Conservation (phyloP, 2,888 invertebrate genomes). For the Euclidia mi region DNA sequence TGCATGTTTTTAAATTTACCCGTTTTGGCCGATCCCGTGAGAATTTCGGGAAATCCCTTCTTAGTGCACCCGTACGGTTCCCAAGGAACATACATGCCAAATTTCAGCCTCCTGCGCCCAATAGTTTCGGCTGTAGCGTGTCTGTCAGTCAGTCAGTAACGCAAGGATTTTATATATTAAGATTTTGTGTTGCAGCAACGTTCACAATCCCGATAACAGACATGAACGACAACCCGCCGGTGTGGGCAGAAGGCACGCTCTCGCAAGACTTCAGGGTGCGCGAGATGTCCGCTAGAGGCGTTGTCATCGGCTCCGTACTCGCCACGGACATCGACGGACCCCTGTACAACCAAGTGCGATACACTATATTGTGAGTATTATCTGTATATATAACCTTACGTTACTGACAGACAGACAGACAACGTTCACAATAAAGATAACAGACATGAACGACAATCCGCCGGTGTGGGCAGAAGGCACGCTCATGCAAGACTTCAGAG, state of each 20-base stretch:
- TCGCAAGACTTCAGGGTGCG: conserved; percentile 80
- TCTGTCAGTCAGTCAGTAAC: no score
- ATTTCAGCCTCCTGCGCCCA: no score
- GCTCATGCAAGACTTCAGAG: conserved; percentile 75
- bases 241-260: conserved; percentile 84
- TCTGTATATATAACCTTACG: no score
- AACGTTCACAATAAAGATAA: conserved; percentile 89
- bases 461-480: conserved; percentile 88
- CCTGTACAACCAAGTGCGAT: conserved; percentile 89
- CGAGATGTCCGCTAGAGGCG: conserved; percentile 84
- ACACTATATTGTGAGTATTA: conserved; percentile 85
- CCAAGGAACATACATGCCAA: no score
- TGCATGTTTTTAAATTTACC: no score
- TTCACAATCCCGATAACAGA: conserved; percentile 90
- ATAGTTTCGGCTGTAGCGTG: no score
- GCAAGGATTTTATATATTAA: no score
- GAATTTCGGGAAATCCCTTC: no score
- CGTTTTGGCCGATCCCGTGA: no score
- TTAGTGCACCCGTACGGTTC: no score
- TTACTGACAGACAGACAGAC: no score
- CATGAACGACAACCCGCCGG: conserved; percentile 91
- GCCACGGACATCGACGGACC: conserved; percentile 91
- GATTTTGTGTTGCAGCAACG: conserved; percentile 77
- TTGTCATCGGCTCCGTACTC: conserved; percentile 89
- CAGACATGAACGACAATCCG: conserved; percentile 91